Evolutionary conservation across 2,113 vertebrate species (phyloP).

Genomic region (Gallinago media): DNA sequence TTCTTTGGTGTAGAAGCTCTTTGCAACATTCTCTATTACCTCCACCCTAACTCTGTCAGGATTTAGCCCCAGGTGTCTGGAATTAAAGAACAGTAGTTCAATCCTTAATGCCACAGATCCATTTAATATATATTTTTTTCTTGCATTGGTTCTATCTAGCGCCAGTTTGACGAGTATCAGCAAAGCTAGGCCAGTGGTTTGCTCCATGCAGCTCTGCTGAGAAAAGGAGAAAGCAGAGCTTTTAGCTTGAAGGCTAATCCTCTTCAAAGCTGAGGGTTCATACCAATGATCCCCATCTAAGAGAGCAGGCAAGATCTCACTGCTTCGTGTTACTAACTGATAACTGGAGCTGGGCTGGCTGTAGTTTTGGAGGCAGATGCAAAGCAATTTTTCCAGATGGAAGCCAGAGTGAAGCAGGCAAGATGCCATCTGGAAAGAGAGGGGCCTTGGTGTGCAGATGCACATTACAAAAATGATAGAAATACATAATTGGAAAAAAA

Average conservation of each 20-base stretch:
- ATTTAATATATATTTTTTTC: not conserved
- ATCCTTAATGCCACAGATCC: not conserved
- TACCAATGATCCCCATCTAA: not conserved
- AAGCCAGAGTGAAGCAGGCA: constrained; percentile 57
- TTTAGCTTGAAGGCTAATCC: not conserved
- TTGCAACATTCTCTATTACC: not conserved
- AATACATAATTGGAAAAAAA: constrained; percentile 22
- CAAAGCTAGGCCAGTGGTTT: not conserved
- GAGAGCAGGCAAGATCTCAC: not conserved
- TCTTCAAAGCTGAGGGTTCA: not conserved
- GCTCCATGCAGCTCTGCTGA: not conserved
- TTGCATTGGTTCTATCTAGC: not conserved
- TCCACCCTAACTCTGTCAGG: not conserved
- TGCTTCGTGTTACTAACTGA: not conserved
- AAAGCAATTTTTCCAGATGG: constrained; percentile 54
- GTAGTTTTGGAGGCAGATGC: constrained; percentile 43
- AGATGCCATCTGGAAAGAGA: constrained; percentile 58
- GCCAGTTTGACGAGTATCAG: not conserved
- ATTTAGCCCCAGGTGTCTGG: not conserved
- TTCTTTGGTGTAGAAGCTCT: not conserved
- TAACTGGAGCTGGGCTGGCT: constrained; percentile 49
- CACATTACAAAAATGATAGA: constrained; percentile 7
- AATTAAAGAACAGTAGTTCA: not conserved
- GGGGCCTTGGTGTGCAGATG: constrained; percentile 34
- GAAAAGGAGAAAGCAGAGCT: not conserved